A percentile compares a stretch with the other conserved stretches of the same genome.
Evolutionary conservation across 2,888 invertebrate genomes (phyloP).

Genomic region (Palloptera scutellata): DNA sequence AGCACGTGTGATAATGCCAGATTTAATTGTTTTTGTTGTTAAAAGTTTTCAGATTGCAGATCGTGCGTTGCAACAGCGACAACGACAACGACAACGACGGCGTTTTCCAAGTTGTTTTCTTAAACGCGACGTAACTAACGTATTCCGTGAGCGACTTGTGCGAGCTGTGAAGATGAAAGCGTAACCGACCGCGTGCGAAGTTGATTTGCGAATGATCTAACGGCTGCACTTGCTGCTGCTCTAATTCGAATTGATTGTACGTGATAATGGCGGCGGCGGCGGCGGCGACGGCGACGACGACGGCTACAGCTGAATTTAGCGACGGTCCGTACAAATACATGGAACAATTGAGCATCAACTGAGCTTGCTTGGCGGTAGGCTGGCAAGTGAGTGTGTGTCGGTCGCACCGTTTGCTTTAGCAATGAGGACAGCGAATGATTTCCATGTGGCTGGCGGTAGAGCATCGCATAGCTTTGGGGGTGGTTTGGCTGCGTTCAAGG

Average conservation of each 20-base stretch:
- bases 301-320: slow-evolving; percentile 12
- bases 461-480: not conserved
- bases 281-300: slow-evolving; percentile 10
- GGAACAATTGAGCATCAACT: slow-evolving; percentile 7
- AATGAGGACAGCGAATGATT: not conserved
- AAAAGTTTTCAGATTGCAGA: not conserved
- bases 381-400: slow-evolving; percentile 21
- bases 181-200: slow-evolving; percentile 35
- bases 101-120: not conserved
- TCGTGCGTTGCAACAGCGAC: slow-evolving; percentile 15
- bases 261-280: slow-evolving; percentile 1
- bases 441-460: no score
- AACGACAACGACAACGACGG: slow-evolving; percentile 5
- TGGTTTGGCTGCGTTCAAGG: slow-evolving; percentile 3
- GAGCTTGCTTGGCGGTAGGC: slow-evolving; percentile 30
- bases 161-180: not conserved
- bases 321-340: not conserved
- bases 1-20: no score
- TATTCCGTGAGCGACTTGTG: not conserved
- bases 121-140: not conserved
- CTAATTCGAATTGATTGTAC: slow-evolving; percentile 30
- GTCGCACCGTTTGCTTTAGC: not conserved
- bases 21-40: not conserved
- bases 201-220: slow-evolving; percentile 60
- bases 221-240: slow-evolving; percentile 41